Conservation (phyloP, 2,797 vertebrate genomes). For the Molossus alvarezi region DNA sequence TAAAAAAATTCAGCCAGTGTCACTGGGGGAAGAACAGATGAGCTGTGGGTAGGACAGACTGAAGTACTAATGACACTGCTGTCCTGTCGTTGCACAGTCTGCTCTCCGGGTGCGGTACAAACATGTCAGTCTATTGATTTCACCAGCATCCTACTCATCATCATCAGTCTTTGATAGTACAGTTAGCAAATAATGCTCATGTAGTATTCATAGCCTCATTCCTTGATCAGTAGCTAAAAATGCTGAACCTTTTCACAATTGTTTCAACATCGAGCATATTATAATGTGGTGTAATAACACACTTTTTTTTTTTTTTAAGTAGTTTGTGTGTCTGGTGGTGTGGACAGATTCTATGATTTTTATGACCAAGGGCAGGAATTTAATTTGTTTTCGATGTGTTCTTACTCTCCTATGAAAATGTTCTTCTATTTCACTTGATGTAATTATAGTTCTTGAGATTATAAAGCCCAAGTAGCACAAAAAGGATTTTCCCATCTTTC, state of each 20-base stretch:
- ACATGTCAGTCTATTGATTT: background rate
- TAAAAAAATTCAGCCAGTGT: background rate
- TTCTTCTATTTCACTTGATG: background rate
- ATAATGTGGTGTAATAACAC: background rate
- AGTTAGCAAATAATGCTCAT: background rate
- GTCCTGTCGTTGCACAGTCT: fast-evolving
- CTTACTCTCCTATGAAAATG: background rate
- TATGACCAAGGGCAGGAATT: background rate
- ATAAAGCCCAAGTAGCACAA: background rate
- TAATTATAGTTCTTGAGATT: background rate
- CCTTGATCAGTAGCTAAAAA: background rate
- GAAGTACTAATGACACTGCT: too few relatives aligned
- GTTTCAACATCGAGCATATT: background rate
- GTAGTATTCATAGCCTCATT: background rate
- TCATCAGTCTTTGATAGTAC: background rate
- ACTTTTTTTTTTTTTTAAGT: background rate
- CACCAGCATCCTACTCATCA: background rate
- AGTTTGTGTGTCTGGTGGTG: background rate
- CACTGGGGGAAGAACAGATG: background rate
- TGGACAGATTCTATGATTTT: background rate
- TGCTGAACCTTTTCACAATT: background rate
- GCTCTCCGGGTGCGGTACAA: fast-evolving
- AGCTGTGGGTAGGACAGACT: fast-evolving
- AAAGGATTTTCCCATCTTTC: background rate
- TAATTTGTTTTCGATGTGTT: background rate